Evolutionary conservation across 2,888 invertebrate genomes (phyloP).

Genomic region (Scelioninae gen. 1): DNA sequence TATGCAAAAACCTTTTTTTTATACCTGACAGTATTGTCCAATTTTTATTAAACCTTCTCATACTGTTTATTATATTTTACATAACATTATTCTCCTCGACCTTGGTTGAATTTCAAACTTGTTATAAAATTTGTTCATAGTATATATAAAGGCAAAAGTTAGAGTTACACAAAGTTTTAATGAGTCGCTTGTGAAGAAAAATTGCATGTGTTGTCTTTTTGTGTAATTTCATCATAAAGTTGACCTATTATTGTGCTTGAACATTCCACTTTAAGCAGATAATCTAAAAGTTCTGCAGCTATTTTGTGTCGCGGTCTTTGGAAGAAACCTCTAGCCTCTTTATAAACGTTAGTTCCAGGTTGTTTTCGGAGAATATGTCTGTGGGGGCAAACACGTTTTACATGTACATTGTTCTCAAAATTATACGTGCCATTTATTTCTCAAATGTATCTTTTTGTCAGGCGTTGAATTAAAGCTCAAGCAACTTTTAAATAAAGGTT

Average conservation of each 20-base stretch:
- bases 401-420: constrained; percentile 21
- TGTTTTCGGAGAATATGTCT: constrained; percentile 71
- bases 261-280: constrained; percentile 70
- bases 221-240: constrained; percentile 69
- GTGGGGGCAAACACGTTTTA: constrained; percentile 35
- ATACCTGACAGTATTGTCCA: too few species aligned
- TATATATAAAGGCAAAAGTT: constrained; percentile 36
- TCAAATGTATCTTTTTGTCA: background rate
- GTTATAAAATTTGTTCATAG: constrained; percentile 38
- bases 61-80: background rate
- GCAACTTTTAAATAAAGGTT: constrained; percentile 4
- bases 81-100: constrained; percentile 6
- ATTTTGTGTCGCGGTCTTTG: constrained; percentile 70
- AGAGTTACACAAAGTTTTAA: constrained; percentile 56
- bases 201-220: constrained; percentile 46
- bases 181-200: constrained; percentile 56
- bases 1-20: too few species aligned
- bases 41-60: too few species aligned
- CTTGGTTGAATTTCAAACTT: constrained; percentile 33
- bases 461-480: background rate
- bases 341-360: constrained; percentile 67
- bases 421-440: constrained; percentile 7
- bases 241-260: constrained; percentile 66
- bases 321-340: constrained; percentile 71
- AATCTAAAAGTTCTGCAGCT: constrained; percentile 72